Percentiles rank a stretch among this genome's conserved stretches.
Evolutionary conservation across 2,113 vertebrate species (phyloP).

Genomic region (Chaenogobius annularis): DNA sequence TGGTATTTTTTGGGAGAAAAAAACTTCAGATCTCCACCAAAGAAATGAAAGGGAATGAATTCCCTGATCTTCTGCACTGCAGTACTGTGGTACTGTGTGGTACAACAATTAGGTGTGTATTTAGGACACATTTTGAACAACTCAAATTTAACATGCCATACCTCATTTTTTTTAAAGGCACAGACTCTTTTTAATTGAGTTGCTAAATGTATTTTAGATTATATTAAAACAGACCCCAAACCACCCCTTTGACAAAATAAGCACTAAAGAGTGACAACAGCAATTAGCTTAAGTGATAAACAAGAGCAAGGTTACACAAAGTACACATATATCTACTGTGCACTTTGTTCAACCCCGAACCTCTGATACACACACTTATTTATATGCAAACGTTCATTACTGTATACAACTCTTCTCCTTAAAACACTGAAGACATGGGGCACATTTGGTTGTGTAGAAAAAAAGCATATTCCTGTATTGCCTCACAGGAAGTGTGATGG

Average conservation of each 20-base stretch:
- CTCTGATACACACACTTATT: background rate
- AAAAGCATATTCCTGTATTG: conserved; percentile 27
- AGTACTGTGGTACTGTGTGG: no score
- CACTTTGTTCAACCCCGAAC: background rate
- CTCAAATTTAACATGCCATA: background rate
- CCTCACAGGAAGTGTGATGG: conserved; percentile 36
- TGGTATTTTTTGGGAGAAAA: no score
- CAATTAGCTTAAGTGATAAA: background rate
- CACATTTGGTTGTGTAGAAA: conserved; percentile 15
- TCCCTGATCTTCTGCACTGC: no score
- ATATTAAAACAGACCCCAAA: background rate
- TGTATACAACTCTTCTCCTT: background rate
- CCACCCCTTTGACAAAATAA: no score
- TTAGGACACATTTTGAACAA: background rate
- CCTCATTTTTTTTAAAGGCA: no score
- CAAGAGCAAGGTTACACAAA: background rate
- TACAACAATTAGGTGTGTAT: no score
- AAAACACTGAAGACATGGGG: conserved; percentile 7
- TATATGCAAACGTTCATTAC: background rate
- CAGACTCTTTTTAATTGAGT: background rate
- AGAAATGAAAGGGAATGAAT: no score
- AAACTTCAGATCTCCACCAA: no score
- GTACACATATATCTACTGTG: background rate
- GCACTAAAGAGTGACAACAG: background rate
- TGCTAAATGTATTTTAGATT: background rate